Conservation (phyloP, 2,888 invertebrate genomes). For the Amblyteles armatorius region DNA sequence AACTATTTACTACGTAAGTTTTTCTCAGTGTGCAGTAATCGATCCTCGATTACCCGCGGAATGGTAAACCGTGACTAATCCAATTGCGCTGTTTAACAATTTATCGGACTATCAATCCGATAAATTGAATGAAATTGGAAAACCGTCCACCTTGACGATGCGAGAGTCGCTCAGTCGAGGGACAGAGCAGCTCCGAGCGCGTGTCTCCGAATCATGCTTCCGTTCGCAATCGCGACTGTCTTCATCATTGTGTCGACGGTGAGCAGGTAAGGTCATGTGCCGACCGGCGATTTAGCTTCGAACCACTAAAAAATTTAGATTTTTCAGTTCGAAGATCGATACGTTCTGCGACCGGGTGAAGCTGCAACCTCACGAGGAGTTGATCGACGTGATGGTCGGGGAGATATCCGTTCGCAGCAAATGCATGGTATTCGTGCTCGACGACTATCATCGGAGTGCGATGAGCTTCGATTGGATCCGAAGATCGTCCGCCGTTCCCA, state of each 20-base stretch:
- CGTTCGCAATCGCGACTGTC: background rate
- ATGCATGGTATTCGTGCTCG: constrained; percentile 80
- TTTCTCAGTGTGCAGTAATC: no score
- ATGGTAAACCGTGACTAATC: background rate
- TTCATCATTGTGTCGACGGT: background rate
- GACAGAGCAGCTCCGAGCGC: background rate
- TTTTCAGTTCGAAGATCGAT: constrained; percentile 51
- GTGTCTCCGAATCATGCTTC: constrained; percentile 5
- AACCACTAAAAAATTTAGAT: background rate
- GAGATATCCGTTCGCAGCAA: constrained; percentile 75
- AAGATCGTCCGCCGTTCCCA: constrained; percentile 66
- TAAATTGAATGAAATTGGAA: background rate
- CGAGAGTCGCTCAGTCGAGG: background rate
- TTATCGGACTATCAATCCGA: background rate
- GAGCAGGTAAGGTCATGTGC: constrained; percentile 27
- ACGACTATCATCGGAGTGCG: constrained; percentile 76
- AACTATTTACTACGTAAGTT: no score
- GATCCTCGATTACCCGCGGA: constrained; percentile 17
- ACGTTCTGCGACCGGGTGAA: constrained; percentile 45
- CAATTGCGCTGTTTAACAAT: constrained; percentile 22
- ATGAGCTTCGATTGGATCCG: constrained; percentile 69
- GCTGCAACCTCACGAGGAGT: constrained; percentile 70
- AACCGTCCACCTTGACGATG: background rate
- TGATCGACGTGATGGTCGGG: constrained; percentile 74
- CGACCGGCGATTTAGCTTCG: background rate